These are phyloP conservation scores for Orussus abietinus DNA, from an alignment of 1,140 invertebrate species.

Conservation along the genomic window DNA sequence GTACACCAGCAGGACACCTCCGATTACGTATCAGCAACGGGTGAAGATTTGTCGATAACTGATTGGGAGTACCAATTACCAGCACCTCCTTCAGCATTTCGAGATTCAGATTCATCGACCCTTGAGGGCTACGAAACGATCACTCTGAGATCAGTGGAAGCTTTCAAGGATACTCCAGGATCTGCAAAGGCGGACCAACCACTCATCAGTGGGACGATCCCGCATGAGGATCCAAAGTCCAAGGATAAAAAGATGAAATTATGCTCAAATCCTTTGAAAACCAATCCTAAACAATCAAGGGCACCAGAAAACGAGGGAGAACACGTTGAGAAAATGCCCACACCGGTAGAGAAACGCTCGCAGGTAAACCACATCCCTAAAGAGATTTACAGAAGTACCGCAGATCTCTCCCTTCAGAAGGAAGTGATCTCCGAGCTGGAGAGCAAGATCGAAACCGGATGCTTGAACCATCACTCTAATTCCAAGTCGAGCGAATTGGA, in stretches of 20 bases:
- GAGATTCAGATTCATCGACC: conserved; percentile 49
- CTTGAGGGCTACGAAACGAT: conserved; percentile 40
- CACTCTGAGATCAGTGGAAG: conserved; percentile 19
- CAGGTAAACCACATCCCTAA: not conserved
- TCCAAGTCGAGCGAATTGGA: conserved; percentile 10
- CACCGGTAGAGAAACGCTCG: not conserved
- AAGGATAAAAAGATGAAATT: no score
- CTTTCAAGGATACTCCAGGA: conserved; percentile 22
- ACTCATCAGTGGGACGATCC: no score
- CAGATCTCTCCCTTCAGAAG: conserved; percentile 20
- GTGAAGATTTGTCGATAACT: conserved; percentile 37
- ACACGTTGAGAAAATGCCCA: not conserved
- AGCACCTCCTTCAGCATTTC: conserved; percentile 60
- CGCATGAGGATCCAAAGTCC: no score
- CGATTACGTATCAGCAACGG: conserved; percentile 42
- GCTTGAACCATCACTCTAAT: no score
- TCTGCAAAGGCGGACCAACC: no score
- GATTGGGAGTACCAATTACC: conserved; percentile 65
- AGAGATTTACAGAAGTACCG: conserved; percentile 13
- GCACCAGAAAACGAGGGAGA: no score
- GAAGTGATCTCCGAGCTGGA: conserved; percentile 38
- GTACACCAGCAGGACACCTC: conserved; percentile 40
- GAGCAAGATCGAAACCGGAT: conserved; percentile 29
- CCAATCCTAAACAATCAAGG: no score
- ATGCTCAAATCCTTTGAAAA: no score